Base-by-base conservation (phyloP, 2,888 invertebrate species). In the Trichopoda pennipes region DNA sequence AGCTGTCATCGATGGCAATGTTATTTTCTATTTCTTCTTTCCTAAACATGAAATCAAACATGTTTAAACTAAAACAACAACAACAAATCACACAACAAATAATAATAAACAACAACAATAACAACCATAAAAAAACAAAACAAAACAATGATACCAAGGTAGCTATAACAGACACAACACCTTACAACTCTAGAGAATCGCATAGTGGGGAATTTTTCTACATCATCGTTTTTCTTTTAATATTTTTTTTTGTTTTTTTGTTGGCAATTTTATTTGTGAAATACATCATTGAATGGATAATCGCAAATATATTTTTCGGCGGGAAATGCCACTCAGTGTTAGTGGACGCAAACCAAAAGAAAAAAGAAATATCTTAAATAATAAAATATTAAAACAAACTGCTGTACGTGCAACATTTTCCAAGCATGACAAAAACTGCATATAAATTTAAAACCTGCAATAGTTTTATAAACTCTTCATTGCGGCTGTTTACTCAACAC, bases 271-370 rank as follows among this genome's bases (percentile, higher is more conserved):
- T 53, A 61, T 76, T 69, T 76, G 53, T 69, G 55, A 61, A 73
- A 53, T 51, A 17, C 19, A 17, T 16, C 32, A 49, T 17, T 64
- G 42, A 19, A 47, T 53, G 51, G 44, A 66, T 60, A 60, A 60
- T 70, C 73, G 60, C 74, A 58, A 70, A 78, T 32, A 78, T 32
- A 78, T 82, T 82, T 28, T 81, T 82, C 78, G 78, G 81, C 77
- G 78, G 81, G 74, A 82, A 82, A 82, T 82, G 81, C 81, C 81
- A 82, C 74, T 78, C 78, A 78, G 78, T 74, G 44, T 60, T 78
- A 74, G 60, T 61, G 68, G 76, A 61, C 23, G 72, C 51, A 69
- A n/a, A n/a, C n/a, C n/a, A n/a, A n/a, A n/a, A 74, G 61, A 60
- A 66, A 60, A 42, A 14, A 32, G n/a, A 73, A 64, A 76, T 17